phyloP scores from a whole-genome alignment of 2,888 invertebrate genomes.

The Thymelicus sylvestris region DNA sequence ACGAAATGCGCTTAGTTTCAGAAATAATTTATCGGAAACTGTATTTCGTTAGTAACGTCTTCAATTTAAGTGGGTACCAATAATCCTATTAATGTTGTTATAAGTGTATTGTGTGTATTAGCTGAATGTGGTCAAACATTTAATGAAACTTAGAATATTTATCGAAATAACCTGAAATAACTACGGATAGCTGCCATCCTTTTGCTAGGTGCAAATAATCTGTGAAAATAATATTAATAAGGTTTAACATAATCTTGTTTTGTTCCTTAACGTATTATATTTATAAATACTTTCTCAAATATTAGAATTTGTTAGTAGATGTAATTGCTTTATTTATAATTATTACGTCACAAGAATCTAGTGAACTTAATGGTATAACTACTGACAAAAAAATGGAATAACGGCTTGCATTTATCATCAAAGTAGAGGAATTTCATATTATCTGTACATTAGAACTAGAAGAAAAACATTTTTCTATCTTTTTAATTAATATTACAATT shows the following conservation, averaged over 20 bases:
- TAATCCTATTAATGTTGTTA: neutral
- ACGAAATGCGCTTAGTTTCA: neutral
- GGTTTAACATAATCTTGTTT: too few species aligned
- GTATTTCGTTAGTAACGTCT: neutral
- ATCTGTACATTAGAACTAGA: neutral
- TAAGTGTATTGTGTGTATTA: neutral
- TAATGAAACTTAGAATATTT: neutral
- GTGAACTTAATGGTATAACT: neutral
- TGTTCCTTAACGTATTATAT: neutral
- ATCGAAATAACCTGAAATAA: neutral
- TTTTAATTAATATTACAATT: conserved; percentile 1
- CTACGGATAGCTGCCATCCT: neutral
- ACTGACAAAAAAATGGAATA: neutral
- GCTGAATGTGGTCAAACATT: neutral
- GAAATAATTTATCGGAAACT: conserved; percentile 17
- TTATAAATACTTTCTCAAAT: neutral
- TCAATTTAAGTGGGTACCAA: neutral
- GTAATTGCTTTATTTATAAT: neutral
- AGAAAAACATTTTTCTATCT: neutral
- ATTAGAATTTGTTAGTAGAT: neutral
- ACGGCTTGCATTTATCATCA: conserved; percentile 2
- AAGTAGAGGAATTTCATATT: neutral
- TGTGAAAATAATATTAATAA: neutral
- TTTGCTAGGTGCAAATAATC: neutral
- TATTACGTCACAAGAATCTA: neutral